Evolutionary conservation across 2,797 vertebrate species (phyloP).

Genomic region (Micrastur ruficollis): DNA sequence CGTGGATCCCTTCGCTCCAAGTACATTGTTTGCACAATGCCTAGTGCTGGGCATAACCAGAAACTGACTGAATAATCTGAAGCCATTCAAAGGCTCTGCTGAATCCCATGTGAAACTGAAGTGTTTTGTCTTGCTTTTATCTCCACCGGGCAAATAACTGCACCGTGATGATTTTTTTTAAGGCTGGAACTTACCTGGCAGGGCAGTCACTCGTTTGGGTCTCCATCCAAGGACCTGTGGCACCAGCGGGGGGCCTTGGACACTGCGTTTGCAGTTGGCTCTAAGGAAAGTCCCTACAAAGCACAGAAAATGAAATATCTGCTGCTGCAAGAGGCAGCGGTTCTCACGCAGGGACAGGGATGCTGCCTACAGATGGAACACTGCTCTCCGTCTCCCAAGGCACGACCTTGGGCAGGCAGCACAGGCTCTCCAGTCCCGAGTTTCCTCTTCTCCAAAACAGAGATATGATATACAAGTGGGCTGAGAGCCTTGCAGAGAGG

Average conservation of each 20-base stretch:
- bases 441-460: slow-evolving; percentile 2
- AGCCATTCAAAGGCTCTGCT: neutral
- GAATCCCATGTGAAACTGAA: neutral
- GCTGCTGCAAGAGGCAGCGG: neutral
- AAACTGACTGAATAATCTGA: neutral
- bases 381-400: neutral
- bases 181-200: neutral
- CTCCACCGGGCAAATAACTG: neutral
- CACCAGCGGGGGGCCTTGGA: neutral
- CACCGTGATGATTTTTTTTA: neutral
- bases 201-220: neutral
- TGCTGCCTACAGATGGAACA: neutral
- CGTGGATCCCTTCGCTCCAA: neutral
- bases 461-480: slow-evolving; percentile 20
- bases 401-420: neutral
- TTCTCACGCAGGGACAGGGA: neutral
- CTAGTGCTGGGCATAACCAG: neutral
- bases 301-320: neutral
- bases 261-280: neutral
- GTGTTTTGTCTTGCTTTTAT: neutral
- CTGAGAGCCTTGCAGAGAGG: slow-evolving; percentile 42
- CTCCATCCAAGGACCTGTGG: neutral
- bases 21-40: neutral
- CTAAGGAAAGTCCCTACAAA: neutral
- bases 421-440: neutral